Base-by-base conservation (phyloP, 2,113 vertebrate genomes). In the Microtus oregoni region DNA sequence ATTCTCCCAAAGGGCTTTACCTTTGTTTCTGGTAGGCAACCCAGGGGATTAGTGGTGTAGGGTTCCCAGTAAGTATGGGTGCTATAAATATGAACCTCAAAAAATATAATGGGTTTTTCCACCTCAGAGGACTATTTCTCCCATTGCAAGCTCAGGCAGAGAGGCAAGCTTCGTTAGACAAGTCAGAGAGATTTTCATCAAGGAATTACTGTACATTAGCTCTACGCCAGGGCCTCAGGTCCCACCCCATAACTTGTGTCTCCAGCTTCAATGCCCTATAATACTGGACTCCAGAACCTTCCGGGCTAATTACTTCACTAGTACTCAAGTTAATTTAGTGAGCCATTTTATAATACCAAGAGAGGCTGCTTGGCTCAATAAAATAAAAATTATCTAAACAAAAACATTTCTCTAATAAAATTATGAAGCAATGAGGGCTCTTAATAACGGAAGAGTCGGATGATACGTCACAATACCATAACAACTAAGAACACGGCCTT, bases 361-460 rank as follows among this genome's bases (percentile, higher is more conserved):
- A 95, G 94, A 41, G 47, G 14, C 10, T 86, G 26, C 73, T 73
- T 93, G 81, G 67, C 50, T 94, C 67, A 87, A 10, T 94, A 94
- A 95, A 96, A 90, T 78, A 82, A 94, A 87, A 0, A 81, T 8
- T 12, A 90, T 73, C 35, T 95, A 86, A 86, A 82, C 26, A 89
- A 96, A 96, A 92, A 92, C 20, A 15, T 44, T 95, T 90, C 28
- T 81, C 89, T 70, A 97, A 85, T 67, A 95, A 96, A 81, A 97
- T 91, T 30, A 95, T 3, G 19, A 95, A 89, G 22, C 41, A 67
- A 67, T 19, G 32, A 61, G 44, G 17, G 30, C 28, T 94, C 85
- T 92, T 95, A 86, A 82, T 41, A 76, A 68, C 38, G 68, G 89
- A 95, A 96, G 61, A 76, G 26, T 11, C 86, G 86, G 91, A 89